A percentile compares a stretch with the other conserved stretches of the same genome.
These are phyloP conservation scores for Baronia brevicornis DNA, from an alignment of 2,888 invertebrate genomes.

Conservation along the genomic window DNA sequence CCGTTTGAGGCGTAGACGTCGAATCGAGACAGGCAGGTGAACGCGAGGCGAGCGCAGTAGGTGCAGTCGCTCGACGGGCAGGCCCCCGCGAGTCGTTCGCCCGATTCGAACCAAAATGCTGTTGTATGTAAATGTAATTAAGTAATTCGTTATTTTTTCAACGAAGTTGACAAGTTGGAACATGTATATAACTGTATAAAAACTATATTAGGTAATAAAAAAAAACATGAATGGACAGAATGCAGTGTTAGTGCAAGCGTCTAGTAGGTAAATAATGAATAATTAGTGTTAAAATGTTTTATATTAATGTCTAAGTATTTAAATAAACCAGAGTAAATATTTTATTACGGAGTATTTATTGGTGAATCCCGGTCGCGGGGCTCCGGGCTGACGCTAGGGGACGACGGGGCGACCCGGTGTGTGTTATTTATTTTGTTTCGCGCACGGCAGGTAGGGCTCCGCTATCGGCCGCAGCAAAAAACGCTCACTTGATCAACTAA, in stretches of 20 bases:
- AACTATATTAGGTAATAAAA: slow-evolving; percentile 29
- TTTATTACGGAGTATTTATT: slow-evolving; percentile 60
- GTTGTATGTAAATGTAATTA: slow-evolving; percentile 33
- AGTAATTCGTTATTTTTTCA: slow-evolving; percentile 37
- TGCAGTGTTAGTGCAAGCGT: slow-evolving; percentile 36
- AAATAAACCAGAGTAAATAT: slow-evolving; percentile 69
- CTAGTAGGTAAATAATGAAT: slow-evolving; percentile 51
- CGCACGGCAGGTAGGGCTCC: slow-evolving; percentile 22
- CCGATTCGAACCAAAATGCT: slow-evolving; percentile 30
- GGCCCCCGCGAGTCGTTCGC: slow-evolving; percentile 17
- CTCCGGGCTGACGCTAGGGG: slow-evolving; percentile 28
- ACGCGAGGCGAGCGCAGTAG: slow-evolving; percentile 7
- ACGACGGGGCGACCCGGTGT: slow-evolving; percentile 25
- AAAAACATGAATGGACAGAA: slow-evolving; percentile 21
- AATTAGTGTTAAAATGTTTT: slow-evolving; percentile 63
- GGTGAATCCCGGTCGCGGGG: slow-evolving; percentile 48
- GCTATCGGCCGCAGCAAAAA: slow-evolving; percentile 19
- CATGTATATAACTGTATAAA: slow-evolving; percentile 36
- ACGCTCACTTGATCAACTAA: slow-evolving; percentile 24
- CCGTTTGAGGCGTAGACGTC: slow-evolving; percentile 6
- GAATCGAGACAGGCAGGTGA: slow-evolving; percentile 9
- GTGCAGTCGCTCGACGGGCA: background rate
- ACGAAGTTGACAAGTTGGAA: slow-evolving; percentile 34
- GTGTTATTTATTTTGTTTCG: slow-evolving; percentile 24
- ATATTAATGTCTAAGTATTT: slow-evolving; percentile 67